These are phyloP conservation scores for Eupleurogrammus muticus DNA, from an alignment of 2,797 vertebrate genomes.

Conservation along the genomic window DNA sequence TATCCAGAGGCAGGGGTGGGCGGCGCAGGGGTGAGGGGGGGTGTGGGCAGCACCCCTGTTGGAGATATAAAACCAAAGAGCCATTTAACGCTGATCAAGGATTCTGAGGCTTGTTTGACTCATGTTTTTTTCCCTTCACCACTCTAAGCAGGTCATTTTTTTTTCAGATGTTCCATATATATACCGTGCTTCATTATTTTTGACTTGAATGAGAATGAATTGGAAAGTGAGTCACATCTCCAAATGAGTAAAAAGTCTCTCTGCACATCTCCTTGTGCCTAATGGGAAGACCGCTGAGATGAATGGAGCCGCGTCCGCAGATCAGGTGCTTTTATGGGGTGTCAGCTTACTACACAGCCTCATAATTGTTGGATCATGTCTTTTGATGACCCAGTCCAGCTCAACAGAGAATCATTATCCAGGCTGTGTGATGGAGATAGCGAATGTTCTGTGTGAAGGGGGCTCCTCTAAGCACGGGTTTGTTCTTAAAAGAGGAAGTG, in stretches of 20 bases:
- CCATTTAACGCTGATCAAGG: conserved; percentile 80
- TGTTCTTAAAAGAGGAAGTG: conserved; percentile 67
- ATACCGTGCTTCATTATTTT: conserved; percentile 77
- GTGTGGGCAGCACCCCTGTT: conserved; percentile 35
- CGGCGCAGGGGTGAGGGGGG: conserved; percentile 9
- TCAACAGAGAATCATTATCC: conserved; percentile 75
- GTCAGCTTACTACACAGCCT: conserved; percentile 74
- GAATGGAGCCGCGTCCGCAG: conserved; percentile 66
- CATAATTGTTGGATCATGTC: conserved; percentile 79
- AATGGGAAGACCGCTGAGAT: conserved; percentile 74
- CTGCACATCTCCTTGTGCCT: conserved; percentile 64
- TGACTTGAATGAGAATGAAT: conserved; percentile 69
- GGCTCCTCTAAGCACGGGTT: conserved; percentile 49
- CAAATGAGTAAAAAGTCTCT: conserved; percentile 71
- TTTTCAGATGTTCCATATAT: conserved; percentile 59
- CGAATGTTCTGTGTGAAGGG: conserved; percentile 54
- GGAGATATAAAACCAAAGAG: conserved; percentile 75
- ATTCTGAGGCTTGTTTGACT: conserved; percentile 67
- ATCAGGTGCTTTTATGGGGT: conserved; percentile 78
- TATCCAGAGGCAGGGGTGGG: conserved; percentile 55
- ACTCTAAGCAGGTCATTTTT: conserved; percentile 50
- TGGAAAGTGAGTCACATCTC: conserved; percentile 73
- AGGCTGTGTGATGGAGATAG: conserved; percentile 63
- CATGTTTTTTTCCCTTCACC: conserved; percentile 44
- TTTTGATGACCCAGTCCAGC: conserved; percentile 78